Conservation (phyloP, 2,113 vertebrate genomes). For the Accipiter virgatus region DNA sequence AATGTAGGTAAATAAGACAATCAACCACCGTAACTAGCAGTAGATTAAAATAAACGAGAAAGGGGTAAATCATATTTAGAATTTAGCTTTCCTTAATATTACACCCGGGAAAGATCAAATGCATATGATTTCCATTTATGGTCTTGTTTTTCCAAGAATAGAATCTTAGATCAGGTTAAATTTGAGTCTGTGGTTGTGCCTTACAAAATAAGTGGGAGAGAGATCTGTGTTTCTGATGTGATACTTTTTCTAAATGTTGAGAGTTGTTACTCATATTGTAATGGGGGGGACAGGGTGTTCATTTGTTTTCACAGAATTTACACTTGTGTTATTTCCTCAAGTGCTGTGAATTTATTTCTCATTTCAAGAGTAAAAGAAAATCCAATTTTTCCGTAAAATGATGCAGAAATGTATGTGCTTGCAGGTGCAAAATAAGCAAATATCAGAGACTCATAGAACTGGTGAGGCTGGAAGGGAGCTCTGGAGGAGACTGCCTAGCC, state of each 20-base stretch:
- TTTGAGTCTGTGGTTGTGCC: not conserved
- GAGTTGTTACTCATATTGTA: not conserved
- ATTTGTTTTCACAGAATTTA: not conserved
- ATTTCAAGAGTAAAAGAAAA: not conserved
- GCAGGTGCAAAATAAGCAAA: not conserved
- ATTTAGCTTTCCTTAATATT: not conserved
- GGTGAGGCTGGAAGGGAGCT: not conserved
- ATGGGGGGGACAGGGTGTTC: rapidly evolving
- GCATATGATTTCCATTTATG: not conserved
- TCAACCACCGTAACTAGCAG: rapidly evolving
- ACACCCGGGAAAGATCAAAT: not conserved
- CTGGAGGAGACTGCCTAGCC: not conserved
- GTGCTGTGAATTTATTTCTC: not conserved
- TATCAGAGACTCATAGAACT: rapidly evolving
- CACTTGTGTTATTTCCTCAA: not conserved
- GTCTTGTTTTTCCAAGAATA: not conserved
- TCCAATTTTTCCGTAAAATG: not conserved
- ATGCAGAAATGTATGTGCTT: not conserved
- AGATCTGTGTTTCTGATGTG: not conserved
- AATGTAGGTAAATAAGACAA: rapidly evolving
- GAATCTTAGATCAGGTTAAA: not conserved
- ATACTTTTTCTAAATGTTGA: not conserved
- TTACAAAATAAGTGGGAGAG: not conserved
- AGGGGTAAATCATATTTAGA: not conserved
- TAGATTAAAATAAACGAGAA: not conserved